Conservation (phyloP, 35 echinoderm and acorn worm genomes). For the Heliocidaris erythrogramma region DNA sequence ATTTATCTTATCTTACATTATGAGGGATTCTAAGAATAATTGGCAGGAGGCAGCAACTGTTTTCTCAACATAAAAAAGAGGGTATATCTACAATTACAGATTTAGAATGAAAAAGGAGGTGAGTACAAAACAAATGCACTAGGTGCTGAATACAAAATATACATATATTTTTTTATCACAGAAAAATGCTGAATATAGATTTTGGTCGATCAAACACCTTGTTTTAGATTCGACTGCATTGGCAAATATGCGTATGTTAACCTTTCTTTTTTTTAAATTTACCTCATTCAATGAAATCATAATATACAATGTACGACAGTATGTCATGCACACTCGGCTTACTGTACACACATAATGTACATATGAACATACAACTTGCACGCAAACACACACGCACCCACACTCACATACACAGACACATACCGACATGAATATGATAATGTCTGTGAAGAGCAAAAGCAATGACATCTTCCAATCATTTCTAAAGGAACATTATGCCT, state of each 20-base stretch:
- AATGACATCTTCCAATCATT: background rate
- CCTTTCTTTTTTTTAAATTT: background rate
- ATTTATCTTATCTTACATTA: no score
- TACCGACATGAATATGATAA: background rate
- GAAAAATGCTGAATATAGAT: background rate
- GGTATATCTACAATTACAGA: background rate
- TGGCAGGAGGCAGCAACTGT: background rate
- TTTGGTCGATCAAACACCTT: background rate
- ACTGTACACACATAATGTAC: background rate
- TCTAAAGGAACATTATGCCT: background rate
- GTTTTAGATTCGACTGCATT: background rate
- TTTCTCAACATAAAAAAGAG: background rate
- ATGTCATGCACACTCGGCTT: background rate
- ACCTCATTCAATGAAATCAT: background rate
- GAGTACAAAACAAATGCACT: slow-evolving; percentile 38
- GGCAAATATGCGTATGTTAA: background rate
- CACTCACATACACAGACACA: background rate
- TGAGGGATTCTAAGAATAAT: background rate
- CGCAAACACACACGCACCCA: background rate
- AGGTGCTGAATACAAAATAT: slow-evolving; percentile 36
- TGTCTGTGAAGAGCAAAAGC: background rate
- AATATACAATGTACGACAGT: background rate
- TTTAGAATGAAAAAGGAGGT: background rate
- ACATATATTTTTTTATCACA: slow-evolving; percentile 23
- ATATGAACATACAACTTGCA: background rate